A percentile compares a stretch with the other conserved stretches of the same genome.
Evolutionary conservation across 2,888 invertebrate genomes (phyloP).

Genomic region (Ectemnius cavifrons): DNA sequence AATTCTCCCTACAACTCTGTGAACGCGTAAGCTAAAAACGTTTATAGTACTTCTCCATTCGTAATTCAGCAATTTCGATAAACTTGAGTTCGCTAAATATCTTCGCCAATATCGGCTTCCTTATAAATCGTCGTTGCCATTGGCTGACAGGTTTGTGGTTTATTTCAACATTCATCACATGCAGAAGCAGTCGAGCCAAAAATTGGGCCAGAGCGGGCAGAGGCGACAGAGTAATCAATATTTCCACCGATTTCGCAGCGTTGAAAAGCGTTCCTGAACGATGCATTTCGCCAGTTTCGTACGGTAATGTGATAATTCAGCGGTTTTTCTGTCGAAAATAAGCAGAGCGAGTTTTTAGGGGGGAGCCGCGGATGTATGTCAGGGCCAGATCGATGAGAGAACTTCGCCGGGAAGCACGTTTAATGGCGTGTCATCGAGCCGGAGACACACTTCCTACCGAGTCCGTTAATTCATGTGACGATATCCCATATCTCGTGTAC

Average conservation of each 20-base stretch:
- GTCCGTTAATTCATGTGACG: background rate
- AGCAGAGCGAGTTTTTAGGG: too few relatives aligned
- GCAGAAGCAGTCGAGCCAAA: background rate
- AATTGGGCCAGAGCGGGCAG: background rate
- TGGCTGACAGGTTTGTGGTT: too few relatives aligned
- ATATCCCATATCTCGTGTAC: background rate
- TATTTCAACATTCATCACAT: too few relatives aligned
- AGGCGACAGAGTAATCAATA: background rate
- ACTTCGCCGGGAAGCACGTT: background rate
- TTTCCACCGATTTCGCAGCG: background rate
- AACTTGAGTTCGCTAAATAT: background rate
- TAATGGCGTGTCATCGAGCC: background rate
- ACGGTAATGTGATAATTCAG: too few relatives aligned
- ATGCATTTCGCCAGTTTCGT: background rate
- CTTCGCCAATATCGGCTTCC: background rate
- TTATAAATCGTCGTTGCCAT: too few relatives aligned
- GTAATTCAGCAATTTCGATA: background rate
- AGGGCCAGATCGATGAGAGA: conserved; percentile 1
- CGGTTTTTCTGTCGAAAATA: too few relatives aligned
- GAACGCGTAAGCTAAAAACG: background rate
- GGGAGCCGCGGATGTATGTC: background rate
- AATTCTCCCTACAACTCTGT: background rate
- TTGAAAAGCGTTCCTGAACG: background rate
- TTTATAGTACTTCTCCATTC: background rate
- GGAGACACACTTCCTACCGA: background rate